phyloP scores from a whole-genome alignment of 1,140 invertebrate genomes.

The Diplogasteroides magnus region DNA sequence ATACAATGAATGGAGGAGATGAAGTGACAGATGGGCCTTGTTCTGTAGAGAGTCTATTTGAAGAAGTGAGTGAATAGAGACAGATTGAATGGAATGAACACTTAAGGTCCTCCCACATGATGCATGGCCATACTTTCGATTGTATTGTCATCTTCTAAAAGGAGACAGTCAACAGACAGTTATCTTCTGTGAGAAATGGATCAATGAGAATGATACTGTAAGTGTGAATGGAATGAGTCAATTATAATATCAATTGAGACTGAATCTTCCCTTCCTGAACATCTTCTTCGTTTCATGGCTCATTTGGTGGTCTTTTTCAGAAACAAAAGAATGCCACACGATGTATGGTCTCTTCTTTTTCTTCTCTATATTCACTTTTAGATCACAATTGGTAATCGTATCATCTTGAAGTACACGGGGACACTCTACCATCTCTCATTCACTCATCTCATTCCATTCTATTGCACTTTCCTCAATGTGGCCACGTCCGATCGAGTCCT shows the following conservation, averaged over 20 bases:
- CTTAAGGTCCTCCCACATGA: neutral
- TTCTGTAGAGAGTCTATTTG: neutral
- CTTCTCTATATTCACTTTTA: neutral
- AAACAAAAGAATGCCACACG: neutral
- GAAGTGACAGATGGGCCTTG: neutral
- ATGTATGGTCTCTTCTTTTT: neutral
- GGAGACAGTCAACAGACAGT: neutral
- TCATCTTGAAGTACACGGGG: neutral
- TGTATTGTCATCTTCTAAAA: neutral
- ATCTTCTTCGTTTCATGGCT: neutral
- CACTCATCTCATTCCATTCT: constrained; percentile 1
- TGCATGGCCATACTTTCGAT: neutral
- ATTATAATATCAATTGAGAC: neutral
- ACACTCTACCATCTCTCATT: neutral
- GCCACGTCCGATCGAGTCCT: neutral
- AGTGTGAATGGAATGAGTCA: no score
- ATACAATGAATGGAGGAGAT: neutral
- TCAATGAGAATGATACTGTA: neutral
- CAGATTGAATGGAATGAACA: neutral
- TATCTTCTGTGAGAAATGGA: neutral
- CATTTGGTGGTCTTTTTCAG: neutral
- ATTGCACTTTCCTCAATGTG: neutral
- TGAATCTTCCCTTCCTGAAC: neutral
- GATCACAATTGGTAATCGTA: neutral
- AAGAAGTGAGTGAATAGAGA: neutral